phyloP scores from a whole-genome alignment of 2,888 invertebrate genomes.

The Tachystola acroxantha region DNA sequence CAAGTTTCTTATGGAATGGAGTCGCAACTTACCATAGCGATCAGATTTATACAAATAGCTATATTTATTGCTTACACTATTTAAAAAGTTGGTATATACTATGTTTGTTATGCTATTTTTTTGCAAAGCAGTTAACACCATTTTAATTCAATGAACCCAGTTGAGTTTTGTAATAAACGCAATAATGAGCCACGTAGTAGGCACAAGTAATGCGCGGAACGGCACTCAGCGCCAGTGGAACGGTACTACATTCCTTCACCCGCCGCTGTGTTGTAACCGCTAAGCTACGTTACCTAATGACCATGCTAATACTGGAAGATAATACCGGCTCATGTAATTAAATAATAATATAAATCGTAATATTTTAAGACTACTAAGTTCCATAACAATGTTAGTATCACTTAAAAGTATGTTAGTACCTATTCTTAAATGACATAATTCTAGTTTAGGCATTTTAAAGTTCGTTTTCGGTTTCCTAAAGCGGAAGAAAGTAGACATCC shows the following conservation, averaged over 20 bases:
- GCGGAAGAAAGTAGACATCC: too few relatives aligned
- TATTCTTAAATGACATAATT: too few relatives aligned
- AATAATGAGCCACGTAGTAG: constrained; percentile 14
- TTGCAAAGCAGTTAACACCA: constrained; percentile 1
- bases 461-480: too few relatives aligned
- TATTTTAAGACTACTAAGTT: too few relatives aligned
- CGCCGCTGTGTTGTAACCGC: constrained; percentile 60
- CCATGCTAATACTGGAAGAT: too few relatives aligned
- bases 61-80: neutral
- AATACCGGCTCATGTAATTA: too few relatives aligned
- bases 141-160: constrained; percentile 8
- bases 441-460: too few relatives aligned
- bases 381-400: too few relatives aligned
- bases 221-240: constrained; percentile 44
- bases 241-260: constrained; percentile 59
- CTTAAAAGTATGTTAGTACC: too few relatives aligned
- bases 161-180: constrained; percentile 10
- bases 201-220: constrained; percentile 28
- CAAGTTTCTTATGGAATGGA: constrained; percentile 33
- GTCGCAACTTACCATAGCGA: constrained; percentile 21
- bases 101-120: neutral
- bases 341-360: too few relatives aligned
- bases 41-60: neutral
- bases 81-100: neutral
- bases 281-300: constrained; percentile 62